Base-by-base conservation (phyloP, 92 coral and sea anemone genomes). In the Plumapathes pennacea region DNA sequence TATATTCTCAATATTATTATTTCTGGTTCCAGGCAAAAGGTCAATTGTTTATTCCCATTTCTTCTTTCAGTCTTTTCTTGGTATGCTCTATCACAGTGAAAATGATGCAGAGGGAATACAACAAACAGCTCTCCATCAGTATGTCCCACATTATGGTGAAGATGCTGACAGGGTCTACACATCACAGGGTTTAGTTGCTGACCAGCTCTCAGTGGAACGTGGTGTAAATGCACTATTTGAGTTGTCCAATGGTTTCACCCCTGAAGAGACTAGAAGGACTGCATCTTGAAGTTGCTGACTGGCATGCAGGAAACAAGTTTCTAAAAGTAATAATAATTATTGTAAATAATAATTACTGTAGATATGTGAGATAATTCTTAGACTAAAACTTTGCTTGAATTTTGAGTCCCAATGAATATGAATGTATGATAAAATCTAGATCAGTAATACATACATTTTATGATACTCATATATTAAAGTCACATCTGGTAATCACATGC, bases 61-160 rank as follows among this genome's bases (percentile, higher is more conserved):
- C 29, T 23, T 25, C 73, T 40, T 64, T 32, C 17, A 80, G 87
- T 44, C 71, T 45, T 80, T 73, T 23, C 77, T 81, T 38, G 83
- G 82, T 38, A 67, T 73, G 69, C 31, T 73, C 30, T 71, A 63
- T 29, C 66, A 73, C 37, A 80, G 54, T 27, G 82, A 80, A 28
- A 80, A 72, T 58, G 73, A 74, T 30, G 23, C 87, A 38, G 73
- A 74, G 67, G 83, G 88, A n/a, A 81, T 74, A 27, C 83, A 66
- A 62, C 74, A 60, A 49, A 57, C 63, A 47, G 53, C 62, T 18
- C 45, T 60, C 44, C 73, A 66, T 57, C 37, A 65, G 14, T 81
- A 66, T 60, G 77, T 67, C 34, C 47, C 83, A 12, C 66, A 39
- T 46, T 60, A 53, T 57, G 67, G 81, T 25, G 32, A 50, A 28